phyloP scores from a whole-genome alignment of 2,888 invertebrate genomes.

The Ectropis crepuscularia region DNA sequence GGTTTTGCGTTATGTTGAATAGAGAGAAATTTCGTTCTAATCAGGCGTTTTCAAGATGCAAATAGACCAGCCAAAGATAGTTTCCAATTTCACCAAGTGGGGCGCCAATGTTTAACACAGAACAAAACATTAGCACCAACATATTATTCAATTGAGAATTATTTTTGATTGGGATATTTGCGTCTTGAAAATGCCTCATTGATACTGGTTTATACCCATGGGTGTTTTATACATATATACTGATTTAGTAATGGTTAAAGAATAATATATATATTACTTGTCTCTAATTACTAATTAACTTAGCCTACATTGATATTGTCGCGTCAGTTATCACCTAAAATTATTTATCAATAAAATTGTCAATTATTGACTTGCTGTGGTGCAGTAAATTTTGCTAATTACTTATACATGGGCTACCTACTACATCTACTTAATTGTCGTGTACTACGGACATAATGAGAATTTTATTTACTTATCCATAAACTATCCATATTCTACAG shows the following conservation, averaged over 20 bases:
- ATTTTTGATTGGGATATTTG: too few relatives aligned
- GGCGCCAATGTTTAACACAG: too few relatives aligned
- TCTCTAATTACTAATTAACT: conserved; percentile 56
- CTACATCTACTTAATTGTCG: conserved; percentile 25
- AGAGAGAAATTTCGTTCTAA: too few relatives aligned
- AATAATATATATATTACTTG: conserved; percentile 41
- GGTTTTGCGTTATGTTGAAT: conserved; percentile 45
- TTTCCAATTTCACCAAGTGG: too few relatives aligned
- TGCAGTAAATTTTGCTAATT: conserved; percentile 48
- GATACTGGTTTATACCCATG: too few relatives aligned
- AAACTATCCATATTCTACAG: conserved; percentile 58
- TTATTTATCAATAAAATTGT: conserved; percentile 43
- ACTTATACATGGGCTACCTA: conserved; percentile 34
- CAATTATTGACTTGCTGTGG: conserved; percentile 47
- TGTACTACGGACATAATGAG: conserved; percentile 23
- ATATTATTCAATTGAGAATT: too few relatives aligned
- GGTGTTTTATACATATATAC: too few relatives aligned
- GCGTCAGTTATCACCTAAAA: conserved; percentile 73
- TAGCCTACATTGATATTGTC: conserved; percentile 81
- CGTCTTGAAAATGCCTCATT: too few relatives aligned
- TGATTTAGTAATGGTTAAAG: too few relatives aligned
- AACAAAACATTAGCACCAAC: too few relatives aligned
- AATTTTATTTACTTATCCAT: conserved; percentile 19
- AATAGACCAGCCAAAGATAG: too few relatives aligned
- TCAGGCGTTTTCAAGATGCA: too few relatives aligned